Percentiles rank a stretch among this genome's conserved stretches.
Evolutionary conservation across 2,888 invertebrate genomes (phyloP).

Genomic region (Himalopsyche anomala): DNA sequence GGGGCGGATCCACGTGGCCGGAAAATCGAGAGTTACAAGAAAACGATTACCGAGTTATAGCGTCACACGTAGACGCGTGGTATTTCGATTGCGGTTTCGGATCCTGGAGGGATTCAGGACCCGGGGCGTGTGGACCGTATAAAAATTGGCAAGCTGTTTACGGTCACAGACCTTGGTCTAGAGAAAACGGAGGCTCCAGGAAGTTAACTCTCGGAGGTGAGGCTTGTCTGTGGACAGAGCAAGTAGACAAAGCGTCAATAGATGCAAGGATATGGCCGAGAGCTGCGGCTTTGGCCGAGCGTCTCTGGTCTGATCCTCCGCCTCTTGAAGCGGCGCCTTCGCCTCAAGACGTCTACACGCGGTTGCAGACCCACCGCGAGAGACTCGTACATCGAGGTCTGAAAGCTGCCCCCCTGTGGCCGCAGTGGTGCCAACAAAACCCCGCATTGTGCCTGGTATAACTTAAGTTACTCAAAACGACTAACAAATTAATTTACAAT

Average conservation of each 20-base stretch:
- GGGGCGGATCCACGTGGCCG: constrained; percentile 90
- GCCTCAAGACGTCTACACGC: constrained; percentile 81
- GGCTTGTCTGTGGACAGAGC: constrained; percentile 91
- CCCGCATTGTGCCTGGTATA: constrained; percentile 82
- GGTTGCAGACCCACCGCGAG: constrained; percentile 82
- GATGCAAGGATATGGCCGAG: constrained; percentile 91
- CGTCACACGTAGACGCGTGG: constrained; percentile 93
- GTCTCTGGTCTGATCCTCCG: constrained; percentile 83
- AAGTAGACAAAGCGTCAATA: constrained; percentile 83
- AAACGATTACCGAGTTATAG: constrained; percentile 85
- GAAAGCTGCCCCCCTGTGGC: constrained; percentile 84
- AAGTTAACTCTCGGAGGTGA: constrained; percentile 83
- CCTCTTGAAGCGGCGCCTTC: constrained; percentile 73
- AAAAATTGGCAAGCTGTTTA: constrained; percentile 92
- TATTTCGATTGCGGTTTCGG: constrained; percentile 93
- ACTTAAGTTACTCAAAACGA: constrained; percentile 37
- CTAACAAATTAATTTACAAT: constrained; percentile 28
- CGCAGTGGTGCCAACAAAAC: constrained; percentile 86
- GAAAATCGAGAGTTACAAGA: constrained; percentile 86
- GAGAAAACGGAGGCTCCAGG: constrained; percentile 70
- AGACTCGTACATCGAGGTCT: constrained; percentile 80
- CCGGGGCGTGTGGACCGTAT: constrained; percentile 92
- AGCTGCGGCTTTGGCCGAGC: constrained; percentile 87
- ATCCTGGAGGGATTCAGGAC: constrained; percentile 88
- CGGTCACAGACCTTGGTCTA: constrained; percentile 87